Conservation (phyloP, 2,113 vertebrate genomes). For the Chlorocebus sabaeus region DNA sequence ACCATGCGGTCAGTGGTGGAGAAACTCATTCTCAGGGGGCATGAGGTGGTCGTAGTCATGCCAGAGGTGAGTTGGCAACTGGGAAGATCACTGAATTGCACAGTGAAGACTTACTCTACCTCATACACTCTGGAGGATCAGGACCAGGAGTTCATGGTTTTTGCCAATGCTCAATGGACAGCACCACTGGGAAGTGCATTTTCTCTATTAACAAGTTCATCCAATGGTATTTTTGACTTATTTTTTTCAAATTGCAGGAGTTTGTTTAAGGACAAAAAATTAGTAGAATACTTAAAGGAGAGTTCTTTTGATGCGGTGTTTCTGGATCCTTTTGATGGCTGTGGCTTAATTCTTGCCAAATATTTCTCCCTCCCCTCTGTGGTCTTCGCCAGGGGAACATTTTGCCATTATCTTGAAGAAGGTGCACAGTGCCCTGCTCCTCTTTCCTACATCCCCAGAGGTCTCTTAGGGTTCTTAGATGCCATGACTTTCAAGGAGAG, state of each 20-base stretch:
- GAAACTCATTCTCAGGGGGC: conserved; percentile 82
- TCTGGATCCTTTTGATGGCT: conserved; percentile 67
- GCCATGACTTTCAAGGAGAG: conserved; percentile 72
- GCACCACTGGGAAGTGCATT: accelerated
- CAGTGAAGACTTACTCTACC: conserved; percentile 77
- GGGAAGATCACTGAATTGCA: conserved; percentile 39
- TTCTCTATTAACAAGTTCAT: accelerated
- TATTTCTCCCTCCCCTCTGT: conserved; percentile 70
- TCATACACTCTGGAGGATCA: conserved; percentile 77
- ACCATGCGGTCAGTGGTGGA: conserved; percentile 87
- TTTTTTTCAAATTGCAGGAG: conserved; percentile 37
- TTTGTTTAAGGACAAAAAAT: conserved; percentile 63
- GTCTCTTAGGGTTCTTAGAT: neutral
- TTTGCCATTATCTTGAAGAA: conserved; percentile 65
- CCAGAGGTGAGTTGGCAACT: conserved; percentile 85
- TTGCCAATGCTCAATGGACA: accelerated
- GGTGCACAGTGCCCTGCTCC: conserved; percentile 41
- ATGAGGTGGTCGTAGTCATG: conserved; percentile 83
- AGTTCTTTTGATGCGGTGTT: conserved; percentile 73
- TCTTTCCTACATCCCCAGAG: conserved; percentile 62
- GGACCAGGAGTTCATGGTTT: neutral
- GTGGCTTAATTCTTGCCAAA: conserved; percentile 65
- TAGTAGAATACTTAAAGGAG: conserved; percentile 67
- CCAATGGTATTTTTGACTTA: accelerated
- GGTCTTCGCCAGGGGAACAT: conserved; percentile 62